Base-by-base conservation (phyloP, 30 jellyfish, hydroid and myxozoan species). In the Hydractinia symbiolongicarpus region DNA sequence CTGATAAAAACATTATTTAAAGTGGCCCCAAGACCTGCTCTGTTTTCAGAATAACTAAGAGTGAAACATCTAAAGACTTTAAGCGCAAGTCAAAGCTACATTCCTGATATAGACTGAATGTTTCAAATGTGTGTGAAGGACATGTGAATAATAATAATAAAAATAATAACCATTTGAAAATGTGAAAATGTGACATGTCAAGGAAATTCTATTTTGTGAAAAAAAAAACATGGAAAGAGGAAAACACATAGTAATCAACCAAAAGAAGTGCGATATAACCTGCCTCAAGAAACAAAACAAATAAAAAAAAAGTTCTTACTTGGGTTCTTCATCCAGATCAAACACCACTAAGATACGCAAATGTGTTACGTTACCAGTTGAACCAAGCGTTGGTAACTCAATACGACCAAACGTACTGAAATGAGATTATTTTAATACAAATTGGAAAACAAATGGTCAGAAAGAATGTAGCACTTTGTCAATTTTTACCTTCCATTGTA, bases 361-460 rank as follows among this genome's bases (percentile, higher is more conserved):
- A n/a, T n/a, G 40, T 13, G 19, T 64, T 13, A 51, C 40, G 4
- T 64, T 4, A 6, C 74, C 40, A 44, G 2, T 64, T 6, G 19
- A n/a, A n/a, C 74, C 74, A 7, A 64, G 74, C 40, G 74, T 13
- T n/a, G 74, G 74, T 64, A 64, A 13, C 40, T 64, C 74, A 64
- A 64, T 51, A 64, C 74, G 74, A 7, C 17, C 74, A 64, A 64
- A 64, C 74, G 40, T 51, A 64, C 74, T 64, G 40, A 51, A 64
- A 51, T n/a, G 40, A 64, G 40, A 6, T 64, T 16, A 58, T 11
- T 16, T 58, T 11, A 58, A 13, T 11, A 11, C 19, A 58, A 11
- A 16, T 58, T 1, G 69, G 15, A 11, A 58, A 11, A 11, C 69
- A 58, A 13, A 9, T 6, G 74, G 9, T n/a, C 0, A 1, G 74